Evolutionary conservation across 2,888 invertebrate species (phyloP).

Genomic region (Tillus elongatus): DNA sequence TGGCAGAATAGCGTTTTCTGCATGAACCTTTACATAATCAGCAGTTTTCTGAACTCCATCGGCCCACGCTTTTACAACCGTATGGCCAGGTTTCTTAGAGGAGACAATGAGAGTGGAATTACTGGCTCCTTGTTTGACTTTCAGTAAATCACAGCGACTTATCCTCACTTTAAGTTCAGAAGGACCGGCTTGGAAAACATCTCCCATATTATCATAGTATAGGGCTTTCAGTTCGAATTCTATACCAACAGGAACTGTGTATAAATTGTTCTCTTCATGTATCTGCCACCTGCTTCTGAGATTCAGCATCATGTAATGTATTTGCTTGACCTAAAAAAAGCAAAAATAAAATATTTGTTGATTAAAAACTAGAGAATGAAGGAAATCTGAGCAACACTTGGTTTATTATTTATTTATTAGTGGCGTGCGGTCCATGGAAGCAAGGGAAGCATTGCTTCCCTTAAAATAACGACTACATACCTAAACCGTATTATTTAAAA

Average conservation of each 20-base stretch:
- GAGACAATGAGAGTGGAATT: conserved; percentile 44
- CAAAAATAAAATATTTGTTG: conserved; percentile 9
- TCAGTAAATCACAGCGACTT: conserved; percentile 42
- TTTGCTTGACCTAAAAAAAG: conserved; percentile 37
- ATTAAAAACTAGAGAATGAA: no score
- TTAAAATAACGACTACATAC: no score
- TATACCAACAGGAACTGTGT: conserved; percentile 45
- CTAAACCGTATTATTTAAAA: no score
- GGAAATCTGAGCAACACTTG: no score
- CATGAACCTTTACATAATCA: conserved; percentile 40
- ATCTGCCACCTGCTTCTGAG: conserved; percentile 35
- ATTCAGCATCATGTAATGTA: conserved; percentile 42
- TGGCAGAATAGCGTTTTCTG: conserved; percentile 39
- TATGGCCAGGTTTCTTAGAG: conserved; percentile 43
- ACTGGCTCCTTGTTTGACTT: conserved; percentile 39
- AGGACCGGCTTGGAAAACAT: conserved; percentile 45
- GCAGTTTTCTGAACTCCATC: conserved; percentile 36
- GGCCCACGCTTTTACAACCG: conserved; percentile 45
- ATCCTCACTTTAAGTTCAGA: conserved; percentile 42
- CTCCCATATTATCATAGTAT: conserved; percentile 50
- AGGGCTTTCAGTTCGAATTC: conserved; percentile 43
- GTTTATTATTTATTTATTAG: no score
- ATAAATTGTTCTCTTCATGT: conserved; percentile 25
- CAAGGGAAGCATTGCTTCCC: no score
- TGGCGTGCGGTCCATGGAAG: no score